Evolutionary conservation across 2,888 invertebrate species (phyloP), one percentile per base, ranked within the genome.

Genomic region (Parnassius glacialis): DNA sequence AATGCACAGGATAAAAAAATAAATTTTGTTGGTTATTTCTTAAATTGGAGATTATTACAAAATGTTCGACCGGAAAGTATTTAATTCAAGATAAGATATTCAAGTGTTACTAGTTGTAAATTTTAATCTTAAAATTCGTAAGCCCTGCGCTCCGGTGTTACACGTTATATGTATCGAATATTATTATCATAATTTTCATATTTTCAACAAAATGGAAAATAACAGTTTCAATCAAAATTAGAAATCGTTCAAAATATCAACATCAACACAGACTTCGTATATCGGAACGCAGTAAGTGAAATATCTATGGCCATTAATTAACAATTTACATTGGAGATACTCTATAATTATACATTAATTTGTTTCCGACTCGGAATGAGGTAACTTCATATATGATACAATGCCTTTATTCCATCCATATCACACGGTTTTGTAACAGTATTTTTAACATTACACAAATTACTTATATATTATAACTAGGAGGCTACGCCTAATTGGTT

Each of bases 381-480:
- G 86, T 87, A 87, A 86, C 87, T 85, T 81, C 79, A 76, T 74
- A 73, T 67, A 67, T 67, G 65, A 65, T 71, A 64, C 62, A 68
- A 68, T 79, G 74, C 69, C 72, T 80, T 75, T 75, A 76, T 76
- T 75, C 68, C 70, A 70, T 78, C 70, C 73, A 73, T 84, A 85
- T 85, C 85, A 86, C 85, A 84, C 81, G 70, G 79, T 70, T 80
- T 81, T 79, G 71, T 78, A 76, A 74, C 13, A n/a, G 67, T 52
- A 58, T 59, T 47, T 58, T 56, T 13, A 48, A 48, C 20, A 42
- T 57, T 45, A 62, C 52, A 64, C 50, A 61, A 11, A 20, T 59
- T 61, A 59, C 51, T 52, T 62, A 61, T 16, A 55, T 47, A 55
- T 13, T 54, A 48, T 13, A 51, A 57, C 57, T 59, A 51, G 54